phyloP scores from a whole-genome alignment of 1,140 invertebrate species.

The Pantala flavescens region DNA sequence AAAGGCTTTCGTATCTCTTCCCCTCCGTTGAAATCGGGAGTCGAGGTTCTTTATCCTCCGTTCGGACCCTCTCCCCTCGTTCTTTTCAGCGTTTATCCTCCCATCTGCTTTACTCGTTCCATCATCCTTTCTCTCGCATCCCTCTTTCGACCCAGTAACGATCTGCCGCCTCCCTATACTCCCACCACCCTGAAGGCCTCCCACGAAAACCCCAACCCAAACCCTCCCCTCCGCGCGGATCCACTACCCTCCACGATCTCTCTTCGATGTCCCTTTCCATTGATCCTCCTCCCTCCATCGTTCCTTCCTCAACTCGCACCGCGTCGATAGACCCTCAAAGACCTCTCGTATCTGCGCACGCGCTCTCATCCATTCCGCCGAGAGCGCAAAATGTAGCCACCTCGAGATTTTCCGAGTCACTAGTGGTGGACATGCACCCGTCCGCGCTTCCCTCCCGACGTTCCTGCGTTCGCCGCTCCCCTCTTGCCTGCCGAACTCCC shows the following conservation, averaged over 20 bases:
- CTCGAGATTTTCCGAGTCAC: too few species aligned
- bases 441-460: not conserved
- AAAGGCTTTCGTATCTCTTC: too few species aligned
- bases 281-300: not conserved
- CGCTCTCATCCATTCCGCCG: not conserved
- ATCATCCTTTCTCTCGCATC: not conserved
- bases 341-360: not conserved
- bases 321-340: not conserved
- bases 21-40: too few species aligned
- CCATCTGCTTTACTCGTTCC: too few species aligned
- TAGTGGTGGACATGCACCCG: not conserved
- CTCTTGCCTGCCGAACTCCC: not conserved
- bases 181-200: not conserved
- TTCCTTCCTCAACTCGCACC: not conserved
- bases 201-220: not conserved
- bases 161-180: not conserved
- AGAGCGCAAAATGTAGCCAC: not conserved
- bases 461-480: not conserved
- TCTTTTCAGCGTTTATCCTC: too few species aligned
- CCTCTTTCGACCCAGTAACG: not conserved
- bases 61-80: too few species aligned
- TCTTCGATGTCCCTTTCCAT: not conserved
- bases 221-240: not conserved
- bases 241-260: not conserved
- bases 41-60: too few species aligned